Evolutionary conservation across 2,888 invertebrate genomes (phyloP).

Genomic region (Synanthedon myopaeformis): DNA sequence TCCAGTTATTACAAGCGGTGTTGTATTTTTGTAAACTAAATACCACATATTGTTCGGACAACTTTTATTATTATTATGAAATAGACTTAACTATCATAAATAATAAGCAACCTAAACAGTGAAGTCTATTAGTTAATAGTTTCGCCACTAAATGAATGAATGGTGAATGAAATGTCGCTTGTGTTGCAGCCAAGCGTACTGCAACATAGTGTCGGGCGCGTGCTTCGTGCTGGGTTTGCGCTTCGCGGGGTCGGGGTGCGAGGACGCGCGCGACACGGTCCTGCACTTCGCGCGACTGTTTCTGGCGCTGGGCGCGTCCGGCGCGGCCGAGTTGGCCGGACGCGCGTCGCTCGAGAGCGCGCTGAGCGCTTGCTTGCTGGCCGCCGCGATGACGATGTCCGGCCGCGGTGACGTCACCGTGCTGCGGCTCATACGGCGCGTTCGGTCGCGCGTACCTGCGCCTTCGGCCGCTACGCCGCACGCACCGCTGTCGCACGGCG

Average conservation of each 20-base stretch:
- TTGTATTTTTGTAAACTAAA: too few relatives aligned
- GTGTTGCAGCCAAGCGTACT: conserved; percentile 87
- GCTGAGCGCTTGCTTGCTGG: conserved; percentile 83
- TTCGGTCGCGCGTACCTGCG: conserved; percentile 82
- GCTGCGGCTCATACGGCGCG: conserved; percentile 85
- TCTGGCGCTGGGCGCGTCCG: conserved; percentile 75
- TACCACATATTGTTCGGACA: too few relatives aligned
- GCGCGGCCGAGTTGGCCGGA: conserved; percentile 88
- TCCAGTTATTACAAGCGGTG: too few relatives aligned
- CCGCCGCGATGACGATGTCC: conserved; percentile 89
- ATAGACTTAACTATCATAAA: too few relatives aligned
- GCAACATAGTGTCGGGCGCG: conserved; percentile 95
- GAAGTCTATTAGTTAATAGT: too few relatives aligned
- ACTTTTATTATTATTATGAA: too few relatives aligned
- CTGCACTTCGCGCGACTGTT: conserved; percentile 80
- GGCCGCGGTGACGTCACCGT: conserved; percentile 91
- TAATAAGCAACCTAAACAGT: too few relatives aligned
- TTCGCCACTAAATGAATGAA: too few relatives aligned
- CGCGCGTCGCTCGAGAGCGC: conserved; percentile 91
- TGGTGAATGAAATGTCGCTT: not conserved
- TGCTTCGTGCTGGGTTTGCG: conserved; percentile 93
- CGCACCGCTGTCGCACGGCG: conserved; percentile 80
- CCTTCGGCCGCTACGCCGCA: conserved; percentile 53
- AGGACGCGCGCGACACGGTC: conserved; percentile 82
- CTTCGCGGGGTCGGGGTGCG: conserved; percentile 92